Conservation (phyloP, 2,888 invertebrate genomes). For the Lampropteryx suffumata region DNA sequence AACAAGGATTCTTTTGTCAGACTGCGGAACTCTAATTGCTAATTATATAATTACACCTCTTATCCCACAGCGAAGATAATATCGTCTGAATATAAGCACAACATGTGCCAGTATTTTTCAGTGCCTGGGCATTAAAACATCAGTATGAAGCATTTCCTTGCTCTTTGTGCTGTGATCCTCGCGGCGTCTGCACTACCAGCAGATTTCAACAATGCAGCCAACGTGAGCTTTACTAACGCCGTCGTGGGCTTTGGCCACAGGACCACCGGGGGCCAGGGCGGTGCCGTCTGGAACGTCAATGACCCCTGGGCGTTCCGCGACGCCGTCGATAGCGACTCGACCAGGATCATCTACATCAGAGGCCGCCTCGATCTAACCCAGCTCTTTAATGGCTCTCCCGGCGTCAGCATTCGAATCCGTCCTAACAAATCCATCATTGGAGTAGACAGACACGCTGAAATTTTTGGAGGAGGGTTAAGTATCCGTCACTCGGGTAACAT, state of each 20-base stretch:
- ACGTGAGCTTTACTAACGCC: background rate
- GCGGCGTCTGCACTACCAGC: background rate
- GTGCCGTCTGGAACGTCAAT: slow-evolving; percentile 20
- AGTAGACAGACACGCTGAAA: slow-evolving; percentile 15
- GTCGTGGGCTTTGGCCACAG: slow-evolving; percentile 13
- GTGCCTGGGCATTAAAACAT: no score
- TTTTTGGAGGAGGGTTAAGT: slow-evolving; percentile 16
- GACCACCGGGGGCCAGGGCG: slow-evolving; percentile 20
- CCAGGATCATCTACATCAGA: slow-evolving; percentile 12
- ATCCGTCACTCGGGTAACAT: slow-evolving; percentile 2
- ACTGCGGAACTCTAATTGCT: no score
- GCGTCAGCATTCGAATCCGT: slow-evolving; percentile 16
- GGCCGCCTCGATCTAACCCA: slow-evolving; percentile 17
- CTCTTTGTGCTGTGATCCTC: background rate
- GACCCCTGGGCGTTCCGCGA: slow-evolving; percentile 22
- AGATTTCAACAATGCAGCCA: background rate
- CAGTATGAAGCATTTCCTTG: background rate
- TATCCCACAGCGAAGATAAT: no score
- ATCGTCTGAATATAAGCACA: background rate
- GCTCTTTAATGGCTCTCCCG: slow-evolving; percentile 16
- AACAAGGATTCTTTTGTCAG: no score
- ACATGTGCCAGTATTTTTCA: background rate
- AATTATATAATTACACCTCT: no score
- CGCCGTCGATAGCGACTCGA: slow-evolving; percentile 3
- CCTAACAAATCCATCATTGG: slow-evolving; percentile 13